Base-by-base conservation (phyloP, 2,113 vertebrate genomes). In the Austrofundulus limnaeus region DNA sequence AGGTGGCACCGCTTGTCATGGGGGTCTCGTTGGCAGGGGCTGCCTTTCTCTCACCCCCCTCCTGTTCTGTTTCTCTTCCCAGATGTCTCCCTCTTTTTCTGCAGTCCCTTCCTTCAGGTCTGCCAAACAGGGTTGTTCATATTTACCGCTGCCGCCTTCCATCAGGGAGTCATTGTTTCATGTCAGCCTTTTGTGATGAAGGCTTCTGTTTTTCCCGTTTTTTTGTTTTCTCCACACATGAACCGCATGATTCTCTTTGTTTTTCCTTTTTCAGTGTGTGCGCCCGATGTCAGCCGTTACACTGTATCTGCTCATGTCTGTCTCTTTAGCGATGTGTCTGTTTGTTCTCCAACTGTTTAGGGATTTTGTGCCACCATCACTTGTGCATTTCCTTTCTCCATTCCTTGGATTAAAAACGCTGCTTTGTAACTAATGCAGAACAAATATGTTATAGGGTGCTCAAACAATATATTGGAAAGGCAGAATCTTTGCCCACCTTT, bases 111-210 rank as follows among this genome's bases (percentile, higher is more conserved):
- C 41, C 38, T 72, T n/a, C 21, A 47, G 39, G 45, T 76, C 62
- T 72, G 72, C 75, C 76, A 76, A 76, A 80, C 64, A 24, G 37
- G 54, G 24, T 41, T 73, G 73, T 61, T 75, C 2, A 5, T 79
- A 73, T 83, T 83, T 78, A 72, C 68, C 28, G 66, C 59, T 72
- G 66, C 66, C 24, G 55, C 68, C 59, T 63, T 75, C 70, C 78
- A 81, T 78, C 70, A 66, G 80, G 80, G 72, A 80, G 23, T 69
- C 47, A 63, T 82, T 84, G 74, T 84, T 84, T 85, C 66, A 69
- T 51, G 50, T 64, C 19, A 49, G 62, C 58, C 65, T 72, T 84
- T 69, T 61, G 68, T 71, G 61, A 77, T 66, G 53, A 75, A 71
- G 48, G 72, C 64, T 52, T 71, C 64, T 61, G 45, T 69, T 37